phyloP scores from a whole-genome alignment of 2,113 vertebrate species.

The Nipponia nippon region DNA sequence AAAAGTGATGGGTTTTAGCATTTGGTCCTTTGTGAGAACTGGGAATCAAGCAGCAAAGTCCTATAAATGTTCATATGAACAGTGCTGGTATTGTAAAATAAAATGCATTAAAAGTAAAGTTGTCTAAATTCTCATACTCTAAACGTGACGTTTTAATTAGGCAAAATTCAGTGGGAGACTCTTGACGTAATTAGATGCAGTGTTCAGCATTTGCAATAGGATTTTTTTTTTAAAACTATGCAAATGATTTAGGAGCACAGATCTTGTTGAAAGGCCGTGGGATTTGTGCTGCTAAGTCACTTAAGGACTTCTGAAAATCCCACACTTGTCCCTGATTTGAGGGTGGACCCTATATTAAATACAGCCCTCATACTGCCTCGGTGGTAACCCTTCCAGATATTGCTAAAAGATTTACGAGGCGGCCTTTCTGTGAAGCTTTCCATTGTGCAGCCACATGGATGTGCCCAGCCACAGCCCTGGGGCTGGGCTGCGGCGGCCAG shows the following conservation, averaged over 20 bases:
- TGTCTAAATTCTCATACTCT: not conserved
- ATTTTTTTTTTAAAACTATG: not conserved
- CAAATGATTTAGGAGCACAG: conserved; percentile 34
- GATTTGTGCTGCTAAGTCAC: conserved; percentile 37
- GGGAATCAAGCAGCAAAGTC: not conserved
- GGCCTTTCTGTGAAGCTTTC: not conserved
- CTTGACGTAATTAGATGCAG: not conserved
- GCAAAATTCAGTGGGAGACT: not conserved
- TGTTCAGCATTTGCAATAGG: not conserved
- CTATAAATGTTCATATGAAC: not conserved
- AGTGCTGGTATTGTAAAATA: not conserved
- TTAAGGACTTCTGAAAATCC: conserved; percentile 55
- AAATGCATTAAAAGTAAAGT: not conserved
- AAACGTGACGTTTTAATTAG: not conserved
- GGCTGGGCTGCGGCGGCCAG: not conserved
- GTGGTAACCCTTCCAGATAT: conserved; percentile 38
- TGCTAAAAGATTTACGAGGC: not conserved
- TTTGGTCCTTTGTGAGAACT: not conserved
- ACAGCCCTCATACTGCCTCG: not conserved
- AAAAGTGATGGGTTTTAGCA: not conserved
- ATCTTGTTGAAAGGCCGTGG: conserved; percentile 21
- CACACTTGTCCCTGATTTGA: conserved; percentile 41
- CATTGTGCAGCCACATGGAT: not conserved
- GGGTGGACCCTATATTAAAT: conserved; percentile 34
- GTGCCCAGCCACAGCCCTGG: not conserved